phyloP scores from a whole-genome alignment of 2,888 invertebrate genomes.

The Nemapogon koenigi region DNA sequence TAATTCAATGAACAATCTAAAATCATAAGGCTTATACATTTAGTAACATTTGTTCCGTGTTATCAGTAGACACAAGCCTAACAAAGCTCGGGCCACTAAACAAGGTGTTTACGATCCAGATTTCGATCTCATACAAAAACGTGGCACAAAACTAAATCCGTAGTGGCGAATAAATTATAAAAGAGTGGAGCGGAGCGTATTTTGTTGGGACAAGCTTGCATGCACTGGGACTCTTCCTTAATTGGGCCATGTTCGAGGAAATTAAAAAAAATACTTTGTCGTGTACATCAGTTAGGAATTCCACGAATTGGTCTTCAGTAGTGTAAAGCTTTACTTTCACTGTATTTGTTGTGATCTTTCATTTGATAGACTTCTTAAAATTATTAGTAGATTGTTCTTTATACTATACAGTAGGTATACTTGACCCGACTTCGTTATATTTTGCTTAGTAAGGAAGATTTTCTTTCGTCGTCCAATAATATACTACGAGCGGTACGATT shows the following conservation, averaged over 20 bases:
- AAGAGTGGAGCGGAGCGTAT: slow-evolving; percentile 7
- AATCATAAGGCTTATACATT: no score
- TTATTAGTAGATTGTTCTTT: no score
- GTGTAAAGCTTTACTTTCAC: slow-evolving; percentile 5
- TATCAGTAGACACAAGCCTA: slow-evolving; percentile 13
- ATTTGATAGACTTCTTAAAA: no score
- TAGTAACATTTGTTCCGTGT: neutral
- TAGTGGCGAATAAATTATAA: slow-evolving; percentile 57
- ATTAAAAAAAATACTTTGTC: slow-evolving; percentile 51
- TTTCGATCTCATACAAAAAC: slow-evolving; percentile 45
- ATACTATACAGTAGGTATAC: no score
- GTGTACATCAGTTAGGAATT: slow-evolving; percentile 63
- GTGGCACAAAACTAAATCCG: slow-evolving; percentile 42
- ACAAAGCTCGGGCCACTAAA: slow-evolving; percentile 40
- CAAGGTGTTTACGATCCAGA: slow-evolving; percentile 62
- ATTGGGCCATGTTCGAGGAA: slow-evolving; percentile 55
- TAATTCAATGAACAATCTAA: no score
- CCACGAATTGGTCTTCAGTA: slow-evolving; percentile 55
- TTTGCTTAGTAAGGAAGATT: no score
- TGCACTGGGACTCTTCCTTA: slow-evolving; percentile 27
- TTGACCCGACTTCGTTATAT: no score
- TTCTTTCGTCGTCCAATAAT: no score
- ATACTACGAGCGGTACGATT: no score
- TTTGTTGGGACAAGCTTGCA: slow-evolving; percentile 5
- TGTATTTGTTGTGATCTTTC: neutral